Conservation (phyloP, 1,140 invertebrate genomes). For the Papilio glaucus region DNA sequence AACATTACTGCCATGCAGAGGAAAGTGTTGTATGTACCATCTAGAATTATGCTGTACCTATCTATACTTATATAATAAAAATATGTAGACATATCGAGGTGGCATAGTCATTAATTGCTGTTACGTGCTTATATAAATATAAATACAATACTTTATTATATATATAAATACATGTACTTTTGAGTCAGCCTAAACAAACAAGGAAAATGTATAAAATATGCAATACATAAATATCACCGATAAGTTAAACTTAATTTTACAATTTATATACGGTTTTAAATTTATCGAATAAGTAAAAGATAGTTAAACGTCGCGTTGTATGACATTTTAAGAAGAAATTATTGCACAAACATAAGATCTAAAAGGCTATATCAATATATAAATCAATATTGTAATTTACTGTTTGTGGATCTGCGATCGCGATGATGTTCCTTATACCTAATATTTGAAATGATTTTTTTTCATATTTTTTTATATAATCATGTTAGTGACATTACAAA, state of each 20-base stretch:
- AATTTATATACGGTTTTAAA: neutral
- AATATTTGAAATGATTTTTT: too few species aligned
- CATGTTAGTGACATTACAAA: too few species aligned
- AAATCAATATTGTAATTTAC: neutral
- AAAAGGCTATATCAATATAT: neutral
- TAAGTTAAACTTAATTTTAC: neutral
- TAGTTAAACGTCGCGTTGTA: neutral
- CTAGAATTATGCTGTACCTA: conserved; percentile 24
- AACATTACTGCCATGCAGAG: conserved; percentile 36
- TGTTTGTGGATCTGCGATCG: neutral
- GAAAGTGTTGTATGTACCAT: conserved; percentile 32
- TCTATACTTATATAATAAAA: conserved; percentile 18
- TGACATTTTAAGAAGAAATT: neutral
- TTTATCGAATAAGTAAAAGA: neutral
- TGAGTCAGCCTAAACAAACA: neutral
- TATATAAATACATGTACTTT: neutral
- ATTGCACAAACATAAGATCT: neutral
- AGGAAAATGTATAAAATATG: neutral
- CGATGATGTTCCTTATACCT: too few species aligned
- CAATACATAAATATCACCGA: conserved; percentile 8
- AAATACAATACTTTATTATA: too few species aligned
- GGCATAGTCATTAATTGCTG: neutral
- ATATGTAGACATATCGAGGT: conserved; percentile 9
- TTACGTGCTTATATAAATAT: neutral
- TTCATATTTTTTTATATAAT: too few species aligned